A percentile compares a stretch with the other conserved stretches of the same genome.
These are phyloP conservation scores for Euproctis similis DNA, from an alignment of 2,888 invertebrate genomes.

Conservation along the genomic window DNA sequence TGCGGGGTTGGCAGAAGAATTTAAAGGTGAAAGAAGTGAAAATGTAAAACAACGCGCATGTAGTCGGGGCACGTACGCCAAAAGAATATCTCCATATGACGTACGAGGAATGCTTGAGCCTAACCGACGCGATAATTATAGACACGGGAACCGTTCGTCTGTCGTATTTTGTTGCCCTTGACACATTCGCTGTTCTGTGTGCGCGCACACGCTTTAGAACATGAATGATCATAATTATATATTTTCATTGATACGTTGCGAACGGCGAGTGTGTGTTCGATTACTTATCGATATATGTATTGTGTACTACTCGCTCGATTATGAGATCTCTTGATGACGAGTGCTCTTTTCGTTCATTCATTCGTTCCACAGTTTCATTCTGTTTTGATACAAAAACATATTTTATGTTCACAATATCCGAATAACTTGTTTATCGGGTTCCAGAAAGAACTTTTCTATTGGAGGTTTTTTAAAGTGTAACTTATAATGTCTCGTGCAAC, in stretches of 20 bases:
- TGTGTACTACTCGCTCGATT: not conserved
- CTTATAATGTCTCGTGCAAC: too few relatives aligned
- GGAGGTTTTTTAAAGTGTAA: too few relatives aligned
- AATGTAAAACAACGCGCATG: too few relatives aligned
- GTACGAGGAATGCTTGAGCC: constrained; percentile 7
- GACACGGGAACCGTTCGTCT: constrained; percentile 33
- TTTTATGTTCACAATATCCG: too few relatives aligned
- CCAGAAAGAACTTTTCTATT: too few relatives aligned
- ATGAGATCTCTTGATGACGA: too few relatives aligned
- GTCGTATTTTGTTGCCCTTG: constrained; percentile 46
- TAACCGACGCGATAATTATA: constrained; percentile 21
- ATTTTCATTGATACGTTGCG: constrained; percentile 43
- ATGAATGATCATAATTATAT: constrained; percentile 67
- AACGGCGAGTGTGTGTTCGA: constrained; percentile 40
- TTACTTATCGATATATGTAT: not conserved
- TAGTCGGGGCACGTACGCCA: constrained; percentile 5
- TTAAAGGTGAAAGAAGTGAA: constrained; percentile 7
- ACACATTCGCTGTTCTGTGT: constrained; percentile 40
- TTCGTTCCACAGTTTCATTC: too few relatives aligned
- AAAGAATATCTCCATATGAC: constrained; percentile 8
- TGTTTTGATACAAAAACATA: too few relatives aligned
- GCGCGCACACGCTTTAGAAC: constrained; percentile 39
- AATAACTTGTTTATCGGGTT: too few relatives aligned
- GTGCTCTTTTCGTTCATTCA: too few relatives aligned
- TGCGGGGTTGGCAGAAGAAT: too few relatives aligned